phyloP scores from a whole-genome alignment of 1,140 invertebrate genomes.

The Drosophila rufa region DNA sequence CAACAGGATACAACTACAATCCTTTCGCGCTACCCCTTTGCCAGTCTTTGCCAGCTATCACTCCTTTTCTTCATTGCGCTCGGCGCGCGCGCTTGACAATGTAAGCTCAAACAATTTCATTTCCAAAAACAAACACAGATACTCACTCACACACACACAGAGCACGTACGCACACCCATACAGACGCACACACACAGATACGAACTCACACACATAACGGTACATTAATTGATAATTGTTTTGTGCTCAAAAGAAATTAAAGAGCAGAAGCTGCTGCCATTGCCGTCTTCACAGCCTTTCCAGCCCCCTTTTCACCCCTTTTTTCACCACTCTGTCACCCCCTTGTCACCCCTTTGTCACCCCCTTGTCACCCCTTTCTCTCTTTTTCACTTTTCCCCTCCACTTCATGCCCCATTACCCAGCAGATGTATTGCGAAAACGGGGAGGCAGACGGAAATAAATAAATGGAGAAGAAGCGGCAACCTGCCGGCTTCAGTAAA shows the following conservation, averaged over 20 bases:
- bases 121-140: constrained; percentile 39
- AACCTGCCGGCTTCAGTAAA: neutral
- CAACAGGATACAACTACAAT: constrained; percentile 27
- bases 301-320: neutral
- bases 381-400: neutral
- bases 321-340: constrained; percentile 1
- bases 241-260: constrained; percentile 81
- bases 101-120: constrained; percentile 74
- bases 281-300: constrained; percentile 6
- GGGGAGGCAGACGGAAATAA: constrained; percentile 24
- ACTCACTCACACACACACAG: constrained; percentile 23
- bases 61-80: constrained; percentile 12
- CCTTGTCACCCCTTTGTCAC: neutral
- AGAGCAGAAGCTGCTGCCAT: constrained; percentile 36
- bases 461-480: constrained; percentile 6
- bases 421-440: constrained; percentile 34
- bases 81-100: constrained; percentile 44
- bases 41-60: neutral
- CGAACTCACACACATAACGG: constrained; percentile 52
- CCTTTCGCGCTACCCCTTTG: neutral
- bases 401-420: constrained; percentile 60
- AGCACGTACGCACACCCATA: constrained; percentile 19
- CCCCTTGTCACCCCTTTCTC: neutral
- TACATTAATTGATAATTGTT: constrained; percentile 83
- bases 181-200: constrained; percentile 12